Base-by-base conservation (phyloP, 2,888 invertebrate genomes). In the Chrysolina americana region DNA sequence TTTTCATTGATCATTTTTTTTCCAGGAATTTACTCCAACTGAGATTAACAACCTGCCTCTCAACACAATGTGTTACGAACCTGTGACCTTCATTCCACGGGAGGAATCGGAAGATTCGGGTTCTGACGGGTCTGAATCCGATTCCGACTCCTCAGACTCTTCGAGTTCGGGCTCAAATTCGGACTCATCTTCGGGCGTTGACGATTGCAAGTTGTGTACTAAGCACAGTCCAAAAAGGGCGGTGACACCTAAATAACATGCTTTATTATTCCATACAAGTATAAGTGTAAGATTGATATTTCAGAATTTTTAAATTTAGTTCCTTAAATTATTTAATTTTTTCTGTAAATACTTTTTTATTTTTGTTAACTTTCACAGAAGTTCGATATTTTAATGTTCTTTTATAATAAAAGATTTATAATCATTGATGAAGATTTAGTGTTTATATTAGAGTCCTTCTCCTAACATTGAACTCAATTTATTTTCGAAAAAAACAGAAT, bases 31-130 rank as follows among this genome's bases (percentile, higher is more conserved):
- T 87, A 93, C 95, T 1, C 90, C 96, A 8, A 92, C 94, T 15
- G 97, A 98, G 88, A 89, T 99, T 73, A 95, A 96, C 85, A 96
- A 96, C 86, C 93, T 98, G 89, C 99, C 99, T 0, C 87, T 99
- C 66, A 98, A 96, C 87, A 98, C 98, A 10, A 95, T 95, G 76
- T 85, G 97, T 72, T 94, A 93, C 83, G 92, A 92, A 47, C 91
- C 90, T 8, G 88, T 91, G 83, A 66, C 91, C 89, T 41, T 88
- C 89, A 87, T 87, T 87, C 80, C 90, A 88, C 75, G 89, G 76
- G 87, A 89, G 70, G 89, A 89, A 5, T 87, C 86, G 44, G 87
- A 86, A 68, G 88, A 89, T 76, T 91, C 91, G 0, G 91, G 91
- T 78, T 91, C 90, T 28, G 90, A 90, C 47, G 89, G 89, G 70